Percentiles rank a stretch among this genome's conserved stretches.
Evolutionary conservation across 1,140 invertebrate species (phyloP).

Genomic region (Pseudomyrmex gracilis): DNA sequence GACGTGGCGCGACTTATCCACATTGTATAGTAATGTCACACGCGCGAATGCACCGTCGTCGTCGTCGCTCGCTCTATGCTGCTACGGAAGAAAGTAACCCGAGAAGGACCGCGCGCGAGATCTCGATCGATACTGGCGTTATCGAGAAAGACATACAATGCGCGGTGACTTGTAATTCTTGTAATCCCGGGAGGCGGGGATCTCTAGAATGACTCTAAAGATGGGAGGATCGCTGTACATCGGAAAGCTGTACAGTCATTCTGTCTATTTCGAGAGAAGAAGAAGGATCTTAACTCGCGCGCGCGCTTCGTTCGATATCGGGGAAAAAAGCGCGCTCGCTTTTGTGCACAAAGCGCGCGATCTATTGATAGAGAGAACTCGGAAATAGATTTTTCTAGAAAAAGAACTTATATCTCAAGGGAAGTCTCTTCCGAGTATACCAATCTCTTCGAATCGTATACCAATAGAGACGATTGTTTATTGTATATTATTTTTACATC

Average conservation of each 20-base stretch:
- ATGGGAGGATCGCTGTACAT: constrained; percentile 26
- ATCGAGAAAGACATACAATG: constrained; percentile 1
- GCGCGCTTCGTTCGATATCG: neutral
- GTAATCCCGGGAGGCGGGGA: neutral
- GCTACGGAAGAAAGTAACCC: constrained; percentile 12
- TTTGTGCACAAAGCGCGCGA: neutral
- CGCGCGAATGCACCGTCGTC: constrained; percentile 19
- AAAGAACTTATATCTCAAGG: too few relatives aligned
- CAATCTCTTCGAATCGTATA: too few relatives aligned
- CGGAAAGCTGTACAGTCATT: constrained; percentile 10
- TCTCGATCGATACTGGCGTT: constrained; percentile 1
- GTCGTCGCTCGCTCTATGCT: neutral
- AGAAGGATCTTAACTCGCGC: constrained; percentile 9
- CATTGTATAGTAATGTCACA: constrained; percentile 37
- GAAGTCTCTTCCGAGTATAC: too few relatives aligned
- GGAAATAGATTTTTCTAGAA: too few relatives aligned
- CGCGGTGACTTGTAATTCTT: constrained; percentile 48
- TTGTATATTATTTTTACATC: too few relatives aligned
- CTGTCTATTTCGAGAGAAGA: neutral
- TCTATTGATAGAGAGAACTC: constrained; percentile 1
- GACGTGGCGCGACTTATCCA: constrained; percentile 17
- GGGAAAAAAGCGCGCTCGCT: neutral
- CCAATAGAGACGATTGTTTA: too few relatives aligned
- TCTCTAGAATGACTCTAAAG: neutral
- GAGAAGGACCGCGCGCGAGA: constrained; percentile 2